Evolutionary conservation across 2,888 invertebrate species (phyloP).

Genomic region (Embidobia sp.): DNA sequence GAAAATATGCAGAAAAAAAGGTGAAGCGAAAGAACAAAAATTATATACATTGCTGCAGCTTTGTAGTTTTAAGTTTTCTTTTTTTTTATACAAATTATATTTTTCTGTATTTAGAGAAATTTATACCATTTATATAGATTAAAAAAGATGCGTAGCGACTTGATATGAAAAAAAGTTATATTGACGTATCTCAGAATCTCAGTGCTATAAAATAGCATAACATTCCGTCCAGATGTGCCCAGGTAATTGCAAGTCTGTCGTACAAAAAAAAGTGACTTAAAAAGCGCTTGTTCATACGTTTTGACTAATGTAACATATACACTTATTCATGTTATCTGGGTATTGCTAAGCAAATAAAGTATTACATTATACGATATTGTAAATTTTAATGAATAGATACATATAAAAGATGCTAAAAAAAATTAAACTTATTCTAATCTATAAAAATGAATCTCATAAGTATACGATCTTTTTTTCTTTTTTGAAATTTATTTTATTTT

Average conservation of each 20-base stretch:
- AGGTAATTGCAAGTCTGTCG: constrained; percentile 40
- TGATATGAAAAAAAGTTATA: too few relatives aligned
- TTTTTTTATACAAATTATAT: background rate
- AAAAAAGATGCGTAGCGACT: too few relatives aligned
- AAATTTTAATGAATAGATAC: constrained; percentile 20
- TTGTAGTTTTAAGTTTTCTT: too few relatives aligned
- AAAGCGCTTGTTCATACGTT: constrained; percentile 42
- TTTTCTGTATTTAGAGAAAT: background rate
- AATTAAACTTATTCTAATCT: too few relatives aligned
- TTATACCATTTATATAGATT: too few relatives aligned
- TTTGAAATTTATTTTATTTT: too few relatives aligned
- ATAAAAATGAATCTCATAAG: too few relatives aligned
- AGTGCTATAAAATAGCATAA: constrained; percentile 51
- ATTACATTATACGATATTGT: constrained; percentile 30
- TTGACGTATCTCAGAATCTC: constrained; percentile 19
- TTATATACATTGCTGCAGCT: too few relatives aligned
- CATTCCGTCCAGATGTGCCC: constrained; percentile 60
- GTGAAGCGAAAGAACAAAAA: too few relatives aligned
- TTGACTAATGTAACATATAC: constrained; percentile 14
- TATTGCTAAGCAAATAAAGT: constrained; percentile 18
- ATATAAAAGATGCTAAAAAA: background rate
- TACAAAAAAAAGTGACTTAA: constrained; percentile 55
- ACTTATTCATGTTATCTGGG: constrained; percentile 36
- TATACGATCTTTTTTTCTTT: too few relatives aligned
- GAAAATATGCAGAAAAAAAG: too few relatives aligned